Evolutionary conservation across 2,797 vertebrate species (phyloP).

Genomic region (Vultur gryphus): DNA sequence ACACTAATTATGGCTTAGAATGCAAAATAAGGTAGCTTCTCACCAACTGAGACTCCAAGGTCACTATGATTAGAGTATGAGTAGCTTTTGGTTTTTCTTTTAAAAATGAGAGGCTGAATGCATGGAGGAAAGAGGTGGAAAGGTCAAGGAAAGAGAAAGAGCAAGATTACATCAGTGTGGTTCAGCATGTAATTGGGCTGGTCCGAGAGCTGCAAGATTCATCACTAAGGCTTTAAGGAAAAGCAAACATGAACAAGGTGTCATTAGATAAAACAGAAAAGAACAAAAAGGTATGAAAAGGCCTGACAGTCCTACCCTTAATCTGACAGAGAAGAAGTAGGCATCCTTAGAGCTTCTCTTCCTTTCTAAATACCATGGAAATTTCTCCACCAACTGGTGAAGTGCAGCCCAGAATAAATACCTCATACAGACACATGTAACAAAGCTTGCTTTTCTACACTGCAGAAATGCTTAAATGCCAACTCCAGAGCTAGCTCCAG

Average conservation of each 20-base stretch:
- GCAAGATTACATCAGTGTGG: neutral
- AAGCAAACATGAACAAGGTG: neutral
- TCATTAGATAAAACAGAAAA: neutral
- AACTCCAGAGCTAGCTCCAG: neutral
- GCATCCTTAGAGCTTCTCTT: neutral
- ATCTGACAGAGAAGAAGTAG: neutral
- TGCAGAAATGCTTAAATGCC: neutral
- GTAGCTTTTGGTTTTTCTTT: constrained; percentile 25
- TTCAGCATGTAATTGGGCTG: neutral
- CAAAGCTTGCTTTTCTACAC: neutral
- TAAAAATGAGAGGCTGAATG: constrained; percentile 42
- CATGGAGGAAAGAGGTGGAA: constrained; percentile 11
- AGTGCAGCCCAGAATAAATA: neutral
- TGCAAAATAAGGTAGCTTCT: constrained; percentile 50
- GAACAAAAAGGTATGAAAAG: neutral
- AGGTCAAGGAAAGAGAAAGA: constrained; percentile 44
- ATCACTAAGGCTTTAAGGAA: neutral
- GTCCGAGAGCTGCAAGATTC: constrained; percentile 2
- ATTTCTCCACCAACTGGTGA: neutral
- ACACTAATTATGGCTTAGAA: constrained; percentile 67
- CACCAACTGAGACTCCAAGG: constrained; percentile 62
- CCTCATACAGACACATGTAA: neutral
- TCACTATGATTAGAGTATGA: constrained; percentile 38
- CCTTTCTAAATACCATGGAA: neutral
- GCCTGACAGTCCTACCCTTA: neutral